Base-by-base conservation (phyloP, 2,113 vertebrate genomes). In the Macquaria ambigua region DNA sequence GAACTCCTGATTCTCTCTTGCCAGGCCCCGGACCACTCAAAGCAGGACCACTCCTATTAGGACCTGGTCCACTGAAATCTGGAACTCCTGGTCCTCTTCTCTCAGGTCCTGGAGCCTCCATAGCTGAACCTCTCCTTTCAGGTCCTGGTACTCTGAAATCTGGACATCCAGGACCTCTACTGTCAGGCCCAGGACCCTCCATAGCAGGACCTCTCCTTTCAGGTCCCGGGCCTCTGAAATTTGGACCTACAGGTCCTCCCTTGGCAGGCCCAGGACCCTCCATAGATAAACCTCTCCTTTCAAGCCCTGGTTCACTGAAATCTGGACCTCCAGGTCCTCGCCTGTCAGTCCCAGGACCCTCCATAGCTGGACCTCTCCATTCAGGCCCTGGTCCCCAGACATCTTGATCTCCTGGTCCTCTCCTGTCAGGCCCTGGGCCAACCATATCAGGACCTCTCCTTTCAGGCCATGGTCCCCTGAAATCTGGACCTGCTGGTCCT, bases 241-340 rank as follows among this genome's bases (percentile, higher is more conserved):
- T 23, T 59, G 28, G 80, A 81, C 67, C 56, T 73, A 11, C 55
- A 15, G 8, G 15, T 20, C 58, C 64, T 59, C 69, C 52, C 15
- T 11, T 70, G 7, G 83, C 70, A 69, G 15, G 20, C 2, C 28
- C 56, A 10, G 61, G n/a, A 46, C 48, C 55, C 69, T 69, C 71
- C 0, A 58, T 31, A 34, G 39, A 6, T 1, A 20, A n/a, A 56
- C 68, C 64, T 63, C 74, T 67, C 14, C 39, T 77, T 43, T 69
- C 80, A 55, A 50, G 21, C 3, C 61, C 46, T 61, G 64, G 63
- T 7, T 66, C 72, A 3, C 55, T 81, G 10, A 68, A 62, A 55
- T 81, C 71, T 80, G 31, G 72, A 68, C 50, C 59, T 37, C n/a
- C 78, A 25, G 62, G 48, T 68, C 63, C 55, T 71, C 72, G 78